These are phyloP conservation scores for Lepidocolaptes lacrymiger DNA, from an alignment of 2,797 vertebrate genomes.

Conservation along the genomic window DNA sequence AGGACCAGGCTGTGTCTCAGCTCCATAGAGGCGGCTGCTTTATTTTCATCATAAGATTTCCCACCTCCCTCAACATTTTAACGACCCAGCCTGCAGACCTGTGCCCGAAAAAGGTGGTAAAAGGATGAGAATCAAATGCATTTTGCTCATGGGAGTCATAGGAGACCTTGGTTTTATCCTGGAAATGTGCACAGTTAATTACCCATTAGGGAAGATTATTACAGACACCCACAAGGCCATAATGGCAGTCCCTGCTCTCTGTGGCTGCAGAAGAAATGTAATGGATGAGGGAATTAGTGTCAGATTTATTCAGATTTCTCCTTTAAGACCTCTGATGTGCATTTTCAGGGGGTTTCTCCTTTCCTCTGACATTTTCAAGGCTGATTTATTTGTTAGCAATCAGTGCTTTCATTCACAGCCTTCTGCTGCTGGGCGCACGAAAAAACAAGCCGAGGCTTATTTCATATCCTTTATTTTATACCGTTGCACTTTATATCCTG, in stretches of 20 bases:
- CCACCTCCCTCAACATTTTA: neutral
- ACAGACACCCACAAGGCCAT: neutral
- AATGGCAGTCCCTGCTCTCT: neutral
- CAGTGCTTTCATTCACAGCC: neutral
- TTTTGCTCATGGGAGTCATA: neutral
- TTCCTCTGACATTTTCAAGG: neutral
- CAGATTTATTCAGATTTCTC: slow-evolving; percentile 24
- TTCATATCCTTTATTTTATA: neutral
- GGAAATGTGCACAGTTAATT: neutral
- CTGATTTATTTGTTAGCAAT: neutral
- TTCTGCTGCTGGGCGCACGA: neutral
- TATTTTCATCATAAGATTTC: neutral
- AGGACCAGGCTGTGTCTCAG: neutral
- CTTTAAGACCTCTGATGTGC: neutral
- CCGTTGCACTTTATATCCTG: neutral
- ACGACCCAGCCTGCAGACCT: neutral
- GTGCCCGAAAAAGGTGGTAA: neutral
- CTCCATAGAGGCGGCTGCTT: neutral
- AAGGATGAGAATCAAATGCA: neutral
- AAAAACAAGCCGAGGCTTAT: neutral
- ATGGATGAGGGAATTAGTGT: neutral
- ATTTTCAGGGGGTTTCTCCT: neutral
- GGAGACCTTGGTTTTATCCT: neutral
- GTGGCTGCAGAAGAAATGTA: neutral
- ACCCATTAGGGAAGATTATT: neutral